phyloP scores from a whole-genome alignment of 2,888 invertebrate species.

The Dynastes grantii region DNA sequence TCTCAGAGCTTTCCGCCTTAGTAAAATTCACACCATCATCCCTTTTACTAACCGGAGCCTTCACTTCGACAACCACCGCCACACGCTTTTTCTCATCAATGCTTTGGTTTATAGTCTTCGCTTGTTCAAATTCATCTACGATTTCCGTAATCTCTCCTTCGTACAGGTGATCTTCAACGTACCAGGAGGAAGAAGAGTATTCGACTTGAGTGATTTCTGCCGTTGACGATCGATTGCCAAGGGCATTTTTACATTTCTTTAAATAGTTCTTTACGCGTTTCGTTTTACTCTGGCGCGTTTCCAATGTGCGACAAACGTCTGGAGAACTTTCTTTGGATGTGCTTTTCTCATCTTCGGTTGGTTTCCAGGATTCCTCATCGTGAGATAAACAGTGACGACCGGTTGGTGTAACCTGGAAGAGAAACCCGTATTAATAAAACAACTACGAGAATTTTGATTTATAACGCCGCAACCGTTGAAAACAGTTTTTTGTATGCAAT shows the following conservation, averaged over 20 bases:
- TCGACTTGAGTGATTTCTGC: constrained; percentile 49
- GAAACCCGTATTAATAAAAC: neutral
- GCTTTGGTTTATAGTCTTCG: constrained; percentile 50
- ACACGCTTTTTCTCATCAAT: constrained; percentile 59
- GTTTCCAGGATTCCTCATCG: constrained; percentile 69
- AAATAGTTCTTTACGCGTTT: constrained; percentile 74
- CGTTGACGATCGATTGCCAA: constrained; percentile 61
- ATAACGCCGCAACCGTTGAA: no score
- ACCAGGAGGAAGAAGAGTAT: constrained; percentile 62
- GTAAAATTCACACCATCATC: constrained; percentile 45
- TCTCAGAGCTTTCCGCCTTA: constrained; percentile 52
- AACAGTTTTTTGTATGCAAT: neutral
- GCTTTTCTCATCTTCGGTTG: constrained; percentile 62
- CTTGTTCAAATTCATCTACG: constrained; percentile 63
- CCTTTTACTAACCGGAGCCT: constrained; percentile 54
- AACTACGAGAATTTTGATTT: no score
- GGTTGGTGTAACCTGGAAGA: constrained; percentile 69
- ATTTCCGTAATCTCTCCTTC: constrained; percentile 64
- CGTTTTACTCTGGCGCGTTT: constrained; percentile 72
- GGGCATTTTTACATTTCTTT: constrained; percentile 72
- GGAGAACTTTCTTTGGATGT: constrained; percentile 57
- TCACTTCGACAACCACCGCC: constrained; percentile 64
- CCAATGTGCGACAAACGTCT: constrained; percentile 66
- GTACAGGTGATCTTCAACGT: constrained; percentile 61
- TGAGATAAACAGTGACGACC: constrained; percentile 66